phyloP scores from a whole-genome alignment of 2,797 vertebrate genomes.

The Gobionotothen gibberifrons region DNA sequence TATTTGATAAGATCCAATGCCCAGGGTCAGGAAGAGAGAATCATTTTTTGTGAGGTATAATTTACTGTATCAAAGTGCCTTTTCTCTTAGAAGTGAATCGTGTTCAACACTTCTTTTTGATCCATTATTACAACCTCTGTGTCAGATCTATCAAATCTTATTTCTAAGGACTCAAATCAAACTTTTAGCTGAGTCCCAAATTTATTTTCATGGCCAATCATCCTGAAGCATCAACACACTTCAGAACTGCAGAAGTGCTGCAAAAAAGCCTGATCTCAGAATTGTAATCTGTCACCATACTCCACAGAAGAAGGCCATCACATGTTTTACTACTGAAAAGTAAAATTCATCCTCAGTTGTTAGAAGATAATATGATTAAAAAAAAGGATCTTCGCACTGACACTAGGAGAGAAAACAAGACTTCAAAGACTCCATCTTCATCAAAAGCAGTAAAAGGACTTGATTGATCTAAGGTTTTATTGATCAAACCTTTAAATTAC shows the following conservation, averaged over 20 bases:
- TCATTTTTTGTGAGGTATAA: slow-evolving; percentile 21
- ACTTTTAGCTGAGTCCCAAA: neutral
- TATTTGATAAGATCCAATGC: slow-evolving; percentile 20
- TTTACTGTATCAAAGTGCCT: slow-evolving; percentile 15
- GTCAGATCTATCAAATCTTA: slow-evolving; percentile 6
- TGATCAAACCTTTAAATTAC: slow-evolving; percentile 33
- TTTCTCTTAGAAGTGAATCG: neutral
- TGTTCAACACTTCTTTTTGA: neutral
- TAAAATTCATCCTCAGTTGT: neutral
- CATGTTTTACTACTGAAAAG: neutral
- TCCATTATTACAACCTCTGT: neutral
- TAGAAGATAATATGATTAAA: neutral
- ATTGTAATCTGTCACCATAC: neutral
- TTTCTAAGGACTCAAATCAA: slow-evolving; percentile 9
- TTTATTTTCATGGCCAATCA: neutral
- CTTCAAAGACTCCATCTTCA: slow-evolving; percentile 24
- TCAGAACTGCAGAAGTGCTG: neutral
- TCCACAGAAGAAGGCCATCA: neutral
- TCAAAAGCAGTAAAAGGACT: slow-evolving; percentile 46
- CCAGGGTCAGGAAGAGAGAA: slow-evolving; percentile 9
- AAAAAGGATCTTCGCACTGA: neutral
- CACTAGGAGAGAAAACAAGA: slow-evolving; percentile 15
- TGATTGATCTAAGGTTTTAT: slow-evolving; percentile 42
- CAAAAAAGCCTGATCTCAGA: neutral
- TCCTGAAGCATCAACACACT: neutral